Evolutionary conservation across 2,888 invertebrate species (phyloP).

Genomic region (Stictocephala bisonia): DNA sequence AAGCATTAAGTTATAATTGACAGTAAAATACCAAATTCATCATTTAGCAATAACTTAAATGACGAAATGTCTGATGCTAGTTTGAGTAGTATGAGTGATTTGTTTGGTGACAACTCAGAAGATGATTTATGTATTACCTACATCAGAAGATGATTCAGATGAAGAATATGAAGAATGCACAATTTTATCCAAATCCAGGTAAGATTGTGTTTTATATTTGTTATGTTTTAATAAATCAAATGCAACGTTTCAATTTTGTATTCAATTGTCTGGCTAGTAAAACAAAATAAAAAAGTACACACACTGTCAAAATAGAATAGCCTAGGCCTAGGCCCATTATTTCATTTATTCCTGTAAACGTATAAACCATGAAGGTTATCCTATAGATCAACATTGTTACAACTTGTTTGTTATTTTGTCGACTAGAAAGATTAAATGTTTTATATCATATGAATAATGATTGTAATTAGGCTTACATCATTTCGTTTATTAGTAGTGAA

Average conservation of each 20-base stretch:
- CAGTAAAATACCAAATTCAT: neutral
- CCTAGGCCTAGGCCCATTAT: slow-evolving; percentile 9
- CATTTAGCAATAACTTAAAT: slow-evolving; percentile 9
- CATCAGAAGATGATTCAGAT: slow-evolving; percentile 8
- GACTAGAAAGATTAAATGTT: slow-evolving; percentile 13
- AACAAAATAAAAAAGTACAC: slow-evolving; percentile 9
- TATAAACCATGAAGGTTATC: slow-evolving; percentile 3
- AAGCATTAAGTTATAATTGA: slow-evolving; percentile 7
- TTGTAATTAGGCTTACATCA: slow-evolving; percentile 8
- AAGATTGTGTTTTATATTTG: slow-evolving; percentile 19
- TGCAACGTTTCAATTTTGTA: neutral
- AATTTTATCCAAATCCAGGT: slow-evolving; percentile 4
- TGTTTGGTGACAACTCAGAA: slow-evolving; percentile 9
- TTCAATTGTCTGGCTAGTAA: slow-evolving; percentile 10
- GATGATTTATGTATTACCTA: slow-evolving; percentile 1
- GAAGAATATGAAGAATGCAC: slow-evolving; percentile 18
- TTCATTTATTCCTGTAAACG: neutral
- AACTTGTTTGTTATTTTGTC: slow-evolving; percentile 4
- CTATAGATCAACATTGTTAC: slow-evolving; percentile 11
- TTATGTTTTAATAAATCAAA: neutral
- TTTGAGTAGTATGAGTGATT: slow-evolving; percentile 13
- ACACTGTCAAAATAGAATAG: too few species aligned
- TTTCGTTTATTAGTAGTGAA: slow-evolving; percentile 4
- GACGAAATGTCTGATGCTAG: slow-evolving; percentile 10
- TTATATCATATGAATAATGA: neutral